Conservation (phyloP, 2,113 vertebrate genomes). For the Muntiacus muntjak region DNA sequence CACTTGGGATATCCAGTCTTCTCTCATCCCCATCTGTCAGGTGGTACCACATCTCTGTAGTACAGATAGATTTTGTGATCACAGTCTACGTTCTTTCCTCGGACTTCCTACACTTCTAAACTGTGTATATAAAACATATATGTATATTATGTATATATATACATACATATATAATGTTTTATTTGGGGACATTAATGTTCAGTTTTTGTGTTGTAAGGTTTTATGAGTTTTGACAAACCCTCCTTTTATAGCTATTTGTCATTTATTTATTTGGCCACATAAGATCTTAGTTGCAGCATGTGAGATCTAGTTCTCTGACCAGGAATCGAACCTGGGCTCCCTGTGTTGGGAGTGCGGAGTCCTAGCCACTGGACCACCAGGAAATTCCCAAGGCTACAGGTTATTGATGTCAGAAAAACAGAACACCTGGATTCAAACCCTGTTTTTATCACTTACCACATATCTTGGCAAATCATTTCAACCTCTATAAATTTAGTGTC, state of each 20-base stretch:
- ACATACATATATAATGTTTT: background rate
- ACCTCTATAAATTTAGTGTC: background rate
- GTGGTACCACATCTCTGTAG: too few relatives aligned
- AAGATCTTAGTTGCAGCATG: background rate
- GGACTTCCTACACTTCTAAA: background rate
- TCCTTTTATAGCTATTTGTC: background rate
- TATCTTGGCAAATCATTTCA: background rate
- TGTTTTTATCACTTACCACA: background rate
- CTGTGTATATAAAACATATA: background rate
- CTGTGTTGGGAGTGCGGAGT: fast-evolving
- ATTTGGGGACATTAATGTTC: background rate
- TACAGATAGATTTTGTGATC: background rate
- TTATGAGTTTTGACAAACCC: background rate
- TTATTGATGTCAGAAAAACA: background rate
- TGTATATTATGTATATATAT: background rate
- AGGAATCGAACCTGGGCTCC: background rate
- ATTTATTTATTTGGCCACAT: background rate
- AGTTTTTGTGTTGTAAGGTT: background rate
- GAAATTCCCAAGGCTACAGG: background rate
- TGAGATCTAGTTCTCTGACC: background rate
- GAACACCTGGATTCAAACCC: background rate
- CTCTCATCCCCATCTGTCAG: too few relatives aligned
- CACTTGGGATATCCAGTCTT: background rate
- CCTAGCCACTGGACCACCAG: background rate
- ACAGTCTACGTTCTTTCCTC: background rate